A percentile compares a stretch with the other conserved stretches of the same genome.
These are phyloP conservation scores for Ceramica pisi DNA, from an alignment of 2,888 invertebrate genomes.

Conservation along the genomic window DNA sequence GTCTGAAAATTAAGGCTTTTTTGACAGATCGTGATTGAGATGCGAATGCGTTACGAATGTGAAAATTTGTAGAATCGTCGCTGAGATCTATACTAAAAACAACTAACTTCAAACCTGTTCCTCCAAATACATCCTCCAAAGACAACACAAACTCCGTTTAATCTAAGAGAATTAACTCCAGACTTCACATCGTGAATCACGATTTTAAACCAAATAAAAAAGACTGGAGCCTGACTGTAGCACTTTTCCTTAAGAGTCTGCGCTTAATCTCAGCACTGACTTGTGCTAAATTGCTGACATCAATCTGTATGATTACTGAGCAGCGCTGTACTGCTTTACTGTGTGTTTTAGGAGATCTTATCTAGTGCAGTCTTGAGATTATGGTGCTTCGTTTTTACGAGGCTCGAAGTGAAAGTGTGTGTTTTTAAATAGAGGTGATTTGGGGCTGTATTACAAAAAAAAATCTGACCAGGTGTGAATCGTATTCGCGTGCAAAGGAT, in stretches of 20 bases:
- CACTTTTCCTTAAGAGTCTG: conserved; percentile 77
- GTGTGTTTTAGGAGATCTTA: conserved; percentile 60
- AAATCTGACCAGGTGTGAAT: too few species aligned
- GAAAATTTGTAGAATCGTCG: too few species aligned
- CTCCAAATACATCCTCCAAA: background rate
- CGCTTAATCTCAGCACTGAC: conserved; percentile 81
- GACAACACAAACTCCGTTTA: conserved; percentile 44
- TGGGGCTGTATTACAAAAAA: conserved; percentile 3
- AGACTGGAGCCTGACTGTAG: conserved; percentile 66
- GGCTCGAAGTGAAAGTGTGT: background rate
- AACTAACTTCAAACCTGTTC: background rate
- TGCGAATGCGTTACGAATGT: too few species aligned
- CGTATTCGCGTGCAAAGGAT: too few species aligned
- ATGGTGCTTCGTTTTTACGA: conserved; percentile 20
- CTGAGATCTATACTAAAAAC: background rate
- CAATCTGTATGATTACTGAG: conserved; percentile 80
- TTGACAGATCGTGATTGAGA: too few species aligned
- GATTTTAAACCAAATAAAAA: conserved; percentile 68
- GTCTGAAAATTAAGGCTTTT: too few species aligned
- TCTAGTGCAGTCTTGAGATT: conserved; percentile 34
- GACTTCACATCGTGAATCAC: conserved; percentile 72
- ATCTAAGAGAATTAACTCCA: conserved; percentile 69
- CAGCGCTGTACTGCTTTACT: conserved; percentile 57
- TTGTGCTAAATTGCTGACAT: conserved; percentile 83
- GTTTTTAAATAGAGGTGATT: conserved; percentile 11